Evolutionary conservation across 2,113 vertebrate genomes (phyloP).

Genomic region (Scopus umbretta): DNA sequence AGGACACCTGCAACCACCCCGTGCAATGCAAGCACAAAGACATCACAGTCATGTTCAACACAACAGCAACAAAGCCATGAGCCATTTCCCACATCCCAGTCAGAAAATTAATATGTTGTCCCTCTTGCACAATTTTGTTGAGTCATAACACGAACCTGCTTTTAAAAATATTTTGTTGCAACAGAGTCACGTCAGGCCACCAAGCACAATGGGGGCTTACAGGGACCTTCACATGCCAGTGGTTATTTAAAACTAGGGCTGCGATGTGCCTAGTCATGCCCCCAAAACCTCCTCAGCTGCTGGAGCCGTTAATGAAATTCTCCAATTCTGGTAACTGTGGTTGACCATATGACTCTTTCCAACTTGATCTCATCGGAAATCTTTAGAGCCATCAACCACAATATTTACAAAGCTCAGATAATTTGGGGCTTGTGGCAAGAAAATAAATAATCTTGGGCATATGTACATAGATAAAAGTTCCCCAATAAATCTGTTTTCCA

Average conservation of each 20-base stretch:
- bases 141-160: not conserved
- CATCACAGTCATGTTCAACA: not conserved
- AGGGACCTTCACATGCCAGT: not conserved
- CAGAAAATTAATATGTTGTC: not conserved
- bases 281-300: not conserved
- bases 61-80: not conserved
- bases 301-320: not conserved
- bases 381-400: constrained; percentile 15
- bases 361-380: not conserved
- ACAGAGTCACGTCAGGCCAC: not conserved
- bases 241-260: not conserved
- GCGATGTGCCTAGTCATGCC: not conserved
- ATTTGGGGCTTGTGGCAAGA: not conserved
- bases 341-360: not conserved
- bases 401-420: constrained; percentile 25
- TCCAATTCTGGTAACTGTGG: not conserved
- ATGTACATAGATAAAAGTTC: not conserved
- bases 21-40: not conserved
- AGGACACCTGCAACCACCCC: not conserved
- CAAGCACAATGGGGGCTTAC: not conserved
- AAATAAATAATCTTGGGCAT: constrained; percentile 27
- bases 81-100: not conserved
- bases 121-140: not conserved
- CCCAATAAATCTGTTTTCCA: constrained; percentile 37
- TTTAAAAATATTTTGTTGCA: not conserved